Conservation (phyloP, 2,797 vertebrate genomes). For the Myiotriccus ornatus region DNA sequence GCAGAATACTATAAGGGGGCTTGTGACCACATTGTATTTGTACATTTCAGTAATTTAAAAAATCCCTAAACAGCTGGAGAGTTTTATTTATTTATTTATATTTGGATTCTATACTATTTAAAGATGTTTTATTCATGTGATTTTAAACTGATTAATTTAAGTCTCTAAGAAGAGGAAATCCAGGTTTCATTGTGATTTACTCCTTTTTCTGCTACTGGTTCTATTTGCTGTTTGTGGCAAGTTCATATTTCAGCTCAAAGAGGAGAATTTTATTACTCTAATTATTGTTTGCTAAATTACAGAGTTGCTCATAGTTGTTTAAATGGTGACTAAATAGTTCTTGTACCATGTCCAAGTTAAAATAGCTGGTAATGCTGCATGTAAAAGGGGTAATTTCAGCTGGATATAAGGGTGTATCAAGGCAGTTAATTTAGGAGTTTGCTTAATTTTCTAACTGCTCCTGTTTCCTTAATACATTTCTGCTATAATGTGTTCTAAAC, state of each 20-base stretch:
- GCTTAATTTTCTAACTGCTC: constrained; percentile 21
- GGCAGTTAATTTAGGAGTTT: neutral
- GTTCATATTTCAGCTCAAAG: constrained; percentile 19
- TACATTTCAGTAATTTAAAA: constrained; percentile 46
- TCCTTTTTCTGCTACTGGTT: neutral
- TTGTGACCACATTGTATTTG: neutral
- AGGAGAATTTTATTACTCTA: constrained; percentile 24
- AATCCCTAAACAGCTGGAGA: constrained; percentile 4
- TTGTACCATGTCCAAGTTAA: neutral
- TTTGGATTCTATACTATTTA: neutral
- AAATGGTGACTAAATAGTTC: neutral
- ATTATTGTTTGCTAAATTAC: constrained; percentile 41
- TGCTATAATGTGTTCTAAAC: neutral
- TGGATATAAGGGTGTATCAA: neutral
- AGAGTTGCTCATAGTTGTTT: neutral
- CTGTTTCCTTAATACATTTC: constrained; percentile 28
- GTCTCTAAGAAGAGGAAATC: neutral
- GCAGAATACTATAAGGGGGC: neutral
- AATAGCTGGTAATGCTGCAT: neutral
- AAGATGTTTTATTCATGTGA: neutral
- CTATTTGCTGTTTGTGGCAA: neutral
- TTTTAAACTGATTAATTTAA: neutral
- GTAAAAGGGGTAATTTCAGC: neutral
- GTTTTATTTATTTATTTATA: constrained; percentile 51
- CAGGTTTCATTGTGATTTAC: neutral